Percentiles rank a stretch among this genome's conserved stretches.
Evolutionary conservation across 2,888 invertebrate genomes (phyloP).

Genomic region (Agrotis segetum): DNA sequence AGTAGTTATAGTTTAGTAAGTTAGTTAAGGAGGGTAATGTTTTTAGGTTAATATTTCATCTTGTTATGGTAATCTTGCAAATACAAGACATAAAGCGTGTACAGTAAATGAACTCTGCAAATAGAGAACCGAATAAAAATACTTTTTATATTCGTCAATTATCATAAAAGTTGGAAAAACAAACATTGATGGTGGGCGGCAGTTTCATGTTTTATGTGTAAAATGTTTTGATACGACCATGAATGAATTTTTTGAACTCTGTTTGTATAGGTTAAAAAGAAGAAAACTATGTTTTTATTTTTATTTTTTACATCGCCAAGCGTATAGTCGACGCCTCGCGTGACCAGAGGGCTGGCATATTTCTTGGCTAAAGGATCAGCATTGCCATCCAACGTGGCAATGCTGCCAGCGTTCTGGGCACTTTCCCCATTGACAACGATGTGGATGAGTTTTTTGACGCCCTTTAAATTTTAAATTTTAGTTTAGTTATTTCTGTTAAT

Average conservation of each 20-base stretch:
- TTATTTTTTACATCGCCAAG: too few relatives aligned
- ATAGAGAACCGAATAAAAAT: slow-evolving; percentile 39
- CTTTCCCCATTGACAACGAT: too few relatives aligned
- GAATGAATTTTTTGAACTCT: background rate
- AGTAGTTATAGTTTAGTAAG: background rate
- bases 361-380: too few relatives aligned
- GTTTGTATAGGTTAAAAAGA: background rate
- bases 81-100: slow-evolving; percentile 7
- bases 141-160: slow-evolving; percentile 36
- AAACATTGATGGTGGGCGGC: slow-evolving; percentile 35
- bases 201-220: slow-evolving; percentile 47
- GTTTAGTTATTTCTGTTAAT: too few relatives aligned
- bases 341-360: too few relatives aligned
- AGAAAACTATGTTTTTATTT: background rate
- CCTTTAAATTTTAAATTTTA: too few relatives aligned
- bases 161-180: slow-evolving; percentile 45
- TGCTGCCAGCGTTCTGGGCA: too few relatives aligned
- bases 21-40: slow-evolving; percentile 1
- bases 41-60: slow-evolving; percentile 6
- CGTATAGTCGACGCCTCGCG: too few relatives aligned
- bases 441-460: too few relatives aligned
- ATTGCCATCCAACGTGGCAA: too few relatives aligned
- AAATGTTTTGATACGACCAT: slow-evolving; percentile 29
- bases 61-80: background rate
- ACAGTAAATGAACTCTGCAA: slow-evolving; percentile 24